Conservation (phyloP, 2,797 vertebrate species). For the Chelon auratus region DNA sequence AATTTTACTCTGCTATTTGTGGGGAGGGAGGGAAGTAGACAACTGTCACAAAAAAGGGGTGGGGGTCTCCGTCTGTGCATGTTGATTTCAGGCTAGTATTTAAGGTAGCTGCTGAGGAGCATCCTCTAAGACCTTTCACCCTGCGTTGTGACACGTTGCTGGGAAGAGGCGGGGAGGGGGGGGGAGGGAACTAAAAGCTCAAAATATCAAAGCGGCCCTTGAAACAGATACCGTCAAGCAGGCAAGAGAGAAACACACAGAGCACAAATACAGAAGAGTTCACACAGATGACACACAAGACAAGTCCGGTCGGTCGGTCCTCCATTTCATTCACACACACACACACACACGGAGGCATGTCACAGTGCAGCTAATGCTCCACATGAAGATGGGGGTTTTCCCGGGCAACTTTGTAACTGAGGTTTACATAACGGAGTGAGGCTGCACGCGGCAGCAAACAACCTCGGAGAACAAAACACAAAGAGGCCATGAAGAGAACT, state of each 20-base stretch:
- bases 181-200: background rate
- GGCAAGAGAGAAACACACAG: slow-evolving; percentile 11
- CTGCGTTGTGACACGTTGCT: slow-evolving; percentile 1
- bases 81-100: background rate
- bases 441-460: background rate
- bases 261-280: slow-evolving; percentile 2
- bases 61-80: slow-evolving; percentile 11
- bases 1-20: slow-evolving; percentile 50
- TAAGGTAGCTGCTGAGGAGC: slow-evolving; percentile 5
- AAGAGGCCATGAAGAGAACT: background rate
- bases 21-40: background rate
- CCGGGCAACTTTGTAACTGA: slow-evolving; percentile 24
- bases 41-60: slow-evolving; percentile 28
- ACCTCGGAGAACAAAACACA: background rate
- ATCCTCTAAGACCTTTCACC: slow-evolving; percentile 10
- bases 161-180: background rate
- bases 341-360: background rate
- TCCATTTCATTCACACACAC: slow-evolving; percentile 17
- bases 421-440: slow-evolving; percentile 7
- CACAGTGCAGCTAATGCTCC: background rate
- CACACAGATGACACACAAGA: slow-evolving; percentile 21
- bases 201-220: slow-evolving; percentile 65
- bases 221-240: slow-evolving; percentile 44
- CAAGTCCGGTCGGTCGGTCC: background rate
- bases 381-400: slow-evolving; percentile 38